Evolutionary conservation across 2,888 invertebrate genomes (phyloP).

Genomic region (Drosophila monieri): DNA sequence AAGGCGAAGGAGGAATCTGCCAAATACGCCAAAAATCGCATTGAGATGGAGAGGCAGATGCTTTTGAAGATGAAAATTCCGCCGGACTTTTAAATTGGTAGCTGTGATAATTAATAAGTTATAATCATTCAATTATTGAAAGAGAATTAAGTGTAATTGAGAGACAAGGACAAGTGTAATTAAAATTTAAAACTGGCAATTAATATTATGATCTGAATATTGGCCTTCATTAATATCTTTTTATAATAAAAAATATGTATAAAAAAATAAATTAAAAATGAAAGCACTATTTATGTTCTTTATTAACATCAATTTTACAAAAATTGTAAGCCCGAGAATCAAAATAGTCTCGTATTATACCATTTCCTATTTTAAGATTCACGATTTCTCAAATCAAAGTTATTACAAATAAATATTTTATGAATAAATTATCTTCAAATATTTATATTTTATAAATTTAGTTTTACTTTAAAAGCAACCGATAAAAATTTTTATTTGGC

Average conservation of each 20-base stretch:
- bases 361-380: background rate
- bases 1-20: background rate
- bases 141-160: no score
- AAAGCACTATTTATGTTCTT: no score
- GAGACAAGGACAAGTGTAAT: background rate
- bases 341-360: background rate
- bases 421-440: background rate
- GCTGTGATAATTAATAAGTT: background rate
- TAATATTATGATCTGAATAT: background rate
- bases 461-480: no score
- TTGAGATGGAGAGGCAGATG: background rate
- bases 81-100: background rate
- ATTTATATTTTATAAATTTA: no score
- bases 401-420: background rate
- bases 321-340: no score
- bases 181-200: background rate
- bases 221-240: no score
- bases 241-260: no score
- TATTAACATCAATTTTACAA: no score
- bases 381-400: no score
- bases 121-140: background rate
- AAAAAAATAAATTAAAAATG: no score
- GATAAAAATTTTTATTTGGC: no score
- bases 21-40: background rate
- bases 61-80: background rate